Evolutionary conservation across 2,797 vertebrate species (phyloP), one percentile per base, ranked within the genome.

Genomic region (Pygocentrus nattereri): DNA sequence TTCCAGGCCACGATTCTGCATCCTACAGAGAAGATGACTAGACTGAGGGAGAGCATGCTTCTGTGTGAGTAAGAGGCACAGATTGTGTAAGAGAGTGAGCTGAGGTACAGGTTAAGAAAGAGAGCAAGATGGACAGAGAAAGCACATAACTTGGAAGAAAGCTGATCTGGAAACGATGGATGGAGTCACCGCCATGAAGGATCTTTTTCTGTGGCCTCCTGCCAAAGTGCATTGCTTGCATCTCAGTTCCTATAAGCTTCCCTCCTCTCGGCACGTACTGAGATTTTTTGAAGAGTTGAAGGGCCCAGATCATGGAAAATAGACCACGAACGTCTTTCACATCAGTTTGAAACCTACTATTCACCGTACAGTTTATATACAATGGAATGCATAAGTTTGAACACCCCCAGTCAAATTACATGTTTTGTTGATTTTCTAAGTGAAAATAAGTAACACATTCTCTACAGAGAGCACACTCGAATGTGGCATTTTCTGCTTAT

Each of bases 1-100:
- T 80, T 71, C 64, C 83, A 98, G 97, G 88, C 93, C 94, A 0
- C 92, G 97, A 49, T 98, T 94, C 87, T 94, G 94, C 90, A 90
- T 95, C 88, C 90, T 95, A 44, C 88, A 90, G 87, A 93, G 89
- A 89, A 92, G 86, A 86, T 87, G 85, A 84, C 62, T 8, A 44
- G 58, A 74, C 61, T 74, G 47, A 62, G 30, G 56, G 27, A 4
- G 69, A 75, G n/a, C n/a, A 59, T 30, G 38, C 38, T 56, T 56
- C 49, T 38, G 18, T 54, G 25, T 11, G 18, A 64, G 21, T 49
- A 4, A 19, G 50, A 68, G 15, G 19, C 52, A 68, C 50, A 5
- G 27, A 47, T 44, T 70, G 38, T 13, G n/a, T n/a, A 41, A 75
- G n/a, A 68, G 3, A 1, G 64, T 27, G 49, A 61, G 16, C 25